Evolutionary conservation across 2,888 invertebrate species (phyloP).

Genomic region (Anthrax anthrax): DNA sequence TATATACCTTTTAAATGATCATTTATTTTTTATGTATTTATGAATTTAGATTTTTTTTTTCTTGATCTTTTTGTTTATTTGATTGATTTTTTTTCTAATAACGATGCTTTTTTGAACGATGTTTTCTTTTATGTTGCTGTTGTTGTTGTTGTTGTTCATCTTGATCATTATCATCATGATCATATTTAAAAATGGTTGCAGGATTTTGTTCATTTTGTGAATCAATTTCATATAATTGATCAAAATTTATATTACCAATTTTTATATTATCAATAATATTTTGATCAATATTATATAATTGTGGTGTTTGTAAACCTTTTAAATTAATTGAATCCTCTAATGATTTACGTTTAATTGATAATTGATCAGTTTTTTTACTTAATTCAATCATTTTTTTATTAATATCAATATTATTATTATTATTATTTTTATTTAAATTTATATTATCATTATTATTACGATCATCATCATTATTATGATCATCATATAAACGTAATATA

Average conservation of each 20-base stretch:
- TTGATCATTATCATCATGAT: background rate
- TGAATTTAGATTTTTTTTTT: no score
- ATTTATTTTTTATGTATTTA: no score
- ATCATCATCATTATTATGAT: constrained; percentile 81
- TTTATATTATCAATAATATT: background rate
- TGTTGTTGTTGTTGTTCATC: no score
- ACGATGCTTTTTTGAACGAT: no score
- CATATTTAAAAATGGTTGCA: background rate
- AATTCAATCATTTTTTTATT: background rate
- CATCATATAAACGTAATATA: constrained; percentile 90
- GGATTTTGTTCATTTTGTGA: constrained; percentile 4
- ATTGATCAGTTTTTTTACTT: background rate
- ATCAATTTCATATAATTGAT: background rate
- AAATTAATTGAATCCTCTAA: constrained; percentile 1
- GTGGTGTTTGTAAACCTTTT: background rate
- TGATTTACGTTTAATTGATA: background rate
- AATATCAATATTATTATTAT: background rate
- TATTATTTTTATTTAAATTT: background rate
- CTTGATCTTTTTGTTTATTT: no score
- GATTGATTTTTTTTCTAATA: no score
- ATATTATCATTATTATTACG: background rate
- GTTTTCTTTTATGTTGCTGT: no score
- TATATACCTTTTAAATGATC: no score
- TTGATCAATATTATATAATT: background rate
- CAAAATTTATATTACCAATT: background rate